Conservation (phyloP, 2,888 invertebrate species). For the Alviniconcha strummeri region DNA sequence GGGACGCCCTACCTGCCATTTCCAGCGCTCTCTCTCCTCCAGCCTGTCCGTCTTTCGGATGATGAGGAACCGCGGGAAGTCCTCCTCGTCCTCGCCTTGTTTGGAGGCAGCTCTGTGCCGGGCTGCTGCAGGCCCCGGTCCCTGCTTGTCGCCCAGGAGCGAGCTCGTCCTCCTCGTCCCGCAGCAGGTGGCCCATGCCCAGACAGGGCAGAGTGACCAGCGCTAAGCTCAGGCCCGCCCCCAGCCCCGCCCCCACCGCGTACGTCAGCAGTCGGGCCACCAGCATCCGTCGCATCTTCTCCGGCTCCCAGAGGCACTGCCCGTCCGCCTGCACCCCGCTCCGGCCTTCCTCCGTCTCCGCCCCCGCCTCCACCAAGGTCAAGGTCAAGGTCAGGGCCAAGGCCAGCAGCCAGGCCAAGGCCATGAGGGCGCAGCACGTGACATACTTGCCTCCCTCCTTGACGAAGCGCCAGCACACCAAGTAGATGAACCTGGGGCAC, state of each 20-base stretch:
- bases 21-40: conserved; percentile 30
- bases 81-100: neutral
- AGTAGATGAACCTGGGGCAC: conserved; percentile 25
- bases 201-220: conserved; percentile 24
- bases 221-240: conserved; percentile 26
- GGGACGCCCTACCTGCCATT: conserved; percentile 24
- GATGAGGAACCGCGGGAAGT: conserved; percentile 1
- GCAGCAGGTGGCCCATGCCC: conserved; percentile 19
- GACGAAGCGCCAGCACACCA: conserved; percentile 28
- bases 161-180: conserved; percentile 19
- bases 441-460: conserved; percentile 31
- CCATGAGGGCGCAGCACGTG: conserved; percentile 23
- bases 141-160: neutral
- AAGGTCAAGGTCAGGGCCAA: conserved; percentile 21
- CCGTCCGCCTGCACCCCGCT: neutral
- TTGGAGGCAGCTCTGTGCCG: no score
- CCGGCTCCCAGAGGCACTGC: conserved; percentile 24
- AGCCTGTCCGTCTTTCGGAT: conserved; percentile 14
- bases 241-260: conserved; percentile 28
- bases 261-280: conserved; percentile 17
- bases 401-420: conserved; percentile 30
- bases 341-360: neutral
- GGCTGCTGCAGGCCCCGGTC: no score
- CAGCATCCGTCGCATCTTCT: neutral
- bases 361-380: conserved; percentile 5